phyloP scores from a whole-genome alignment of 2,888 invertebrate genomes.

The Eupithecia vulgata region DNA sequence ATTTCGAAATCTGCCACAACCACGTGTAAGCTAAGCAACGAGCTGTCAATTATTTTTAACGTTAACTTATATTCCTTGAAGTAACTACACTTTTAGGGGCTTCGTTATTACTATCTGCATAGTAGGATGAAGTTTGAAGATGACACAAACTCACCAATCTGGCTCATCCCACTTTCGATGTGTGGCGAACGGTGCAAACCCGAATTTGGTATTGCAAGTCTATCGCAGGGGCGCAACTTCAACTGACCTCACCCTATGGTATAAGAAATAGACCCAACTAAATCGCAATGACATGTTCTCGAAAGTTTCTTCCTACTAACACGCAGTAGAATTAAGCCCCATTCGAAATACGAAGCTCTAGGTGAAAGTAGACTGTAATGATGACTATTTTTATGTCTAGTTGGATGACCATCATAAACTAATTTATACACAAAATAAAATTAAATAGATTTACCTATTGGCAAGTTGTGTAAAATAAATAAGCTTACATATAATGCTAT shows the following conservation, averaged over 20 bases:
- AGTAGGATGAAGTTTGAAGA: conserved; percentile 1
- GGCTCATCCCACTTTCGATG: not conserved
- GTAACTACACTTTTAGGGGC: conserved; percentile 61
- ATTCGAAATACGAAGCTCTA: conserved; percentile 69
- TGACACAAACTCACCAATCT: not conserved
- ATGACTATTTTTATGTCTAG: conserved; percentile 82
- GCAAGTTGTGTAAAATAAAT: conserved; percentile 84
- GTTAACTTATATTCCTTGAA: conserved; percentile 80
- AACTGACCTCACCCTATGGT: not conserved
- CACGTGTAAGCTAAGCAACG: conserved; percentile 76
- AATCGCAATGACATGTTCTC: not conserved
- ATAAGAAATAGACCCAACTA: not conserved
- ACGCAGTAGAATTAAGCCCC: conserved; percentile 9
- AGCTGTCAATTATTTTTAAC: conserved; percentile 81
- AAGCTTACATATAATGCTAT: conserved; percentile 82
- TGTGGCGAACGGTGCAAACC: not conserved
- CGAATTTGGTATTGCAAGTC: not conserved
- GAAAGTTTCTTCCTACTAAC: conserved; percentile 5
- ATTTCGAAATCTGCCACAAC: conserved; percentile 76
- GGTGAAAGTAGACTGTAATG: conserved; percentile 79
- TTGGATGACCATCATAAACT: conserved; percentile 82
- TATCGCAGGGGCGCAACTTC: not conserved
- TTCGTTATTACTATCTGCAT: conserved; percentile 11
- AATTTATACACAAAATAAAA: conserved; percentile 82
- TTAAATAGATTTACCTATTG: conserved; percentile 80